A percentile compares a stretch with the other conserved stretches of the same genome.
These are phyloP conservation scores for Thamnophis elegans DNA, from an alignment of 2,797 vertebrate genomes.

Conservation along the genomic window DNA sequence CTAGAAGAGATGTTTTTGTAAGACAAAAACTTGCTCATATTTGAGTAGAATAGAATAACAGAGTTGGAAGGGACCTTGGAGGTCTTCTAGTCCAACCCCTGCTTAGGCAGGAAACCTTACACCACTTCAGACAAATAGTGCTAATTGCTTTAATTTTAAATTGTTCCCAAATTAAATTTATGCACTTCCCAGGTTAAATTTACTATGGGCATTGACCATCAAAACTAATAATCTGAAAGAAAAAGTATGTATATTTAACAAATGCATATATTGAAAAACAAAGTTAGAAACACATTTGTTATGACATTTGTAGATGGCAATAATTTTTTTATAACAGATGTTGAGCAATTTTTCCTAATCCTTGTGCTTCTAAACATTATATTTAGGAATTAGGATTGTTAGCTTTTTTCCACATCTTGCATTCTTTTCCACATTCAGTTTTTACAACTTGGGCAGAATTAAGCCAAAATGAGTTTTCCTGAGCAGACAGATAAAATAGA, in stretches of 20 bases:
- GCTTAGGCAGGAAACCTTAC: no score
- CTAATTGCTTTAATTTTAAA: not conserved
- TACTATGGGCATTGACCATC: not conserved
- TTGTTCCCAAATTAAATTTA: not conserved
- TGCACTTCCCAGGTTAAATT: not conserved
- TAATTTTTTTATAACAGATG: not conserved
- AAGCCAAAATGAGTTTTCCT: not conserved
- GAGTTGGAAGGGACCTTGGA: no score
- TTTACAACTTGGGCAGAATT: not conserved
- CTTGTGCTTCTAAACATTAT: not conserved
- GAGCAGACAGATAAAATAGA: not conserved
- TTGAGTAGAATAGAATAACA: no score
- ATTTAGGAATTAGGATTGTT: not conserved
- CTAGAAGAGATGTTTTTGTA: not conserved
- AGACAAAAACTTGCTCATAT: not conserved
- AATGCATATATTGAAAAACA: not conserved
- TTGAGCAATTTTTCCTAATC: not conserved
- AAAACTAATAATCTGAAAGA: not conserved
- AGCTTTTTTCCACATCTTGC: accelerated
- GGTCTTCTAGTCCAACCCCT: no score
- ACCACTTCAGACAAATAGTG: no score
- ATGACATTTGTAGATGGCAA: not conserved
- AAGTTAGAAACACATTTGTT: not conserved
- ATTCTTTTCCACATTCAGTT: not conserved
- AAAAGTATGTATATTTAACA: not conserved